phyloP scores from a whole-genome alignment of 2,888 invertebrate species.

The Drosophila nigricruria region DNA sequence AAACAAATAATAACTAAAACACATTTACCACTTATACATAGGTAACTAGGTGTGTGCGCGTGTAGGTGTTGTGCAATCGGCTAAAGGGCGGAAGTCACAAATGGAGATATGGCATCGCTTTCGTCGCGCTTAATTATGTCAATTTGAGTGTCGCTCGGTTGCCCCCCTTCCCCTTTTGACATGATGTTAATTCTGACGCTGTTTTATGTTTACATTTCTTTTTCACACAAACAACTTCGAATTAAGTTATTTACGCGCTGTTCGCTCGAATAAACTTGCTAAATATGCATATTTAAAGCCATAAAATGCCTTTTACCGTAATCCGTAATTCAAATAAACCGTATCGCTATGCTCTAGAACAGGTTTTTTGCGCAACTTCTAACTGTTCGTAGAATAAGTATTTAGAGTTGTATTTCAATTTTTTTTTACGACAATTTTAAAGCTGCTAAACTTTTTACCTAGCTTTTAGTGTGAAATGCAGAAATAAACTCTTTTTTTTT shows the following conservation, averaged over 20 bases:
- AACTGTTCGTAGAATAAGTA: constrained; percentile 34
- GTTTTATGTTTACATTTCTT: constrained; percentile 31
- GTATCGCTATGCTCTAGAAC: constrained; percentile 37
- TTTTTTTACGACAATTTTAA: constrained; percentile 59
- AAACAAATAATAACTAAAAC: constrained; percentile 50
- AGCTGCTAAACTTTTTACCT: constrained; percentile 43
- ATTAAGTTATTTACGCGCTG: constrained; percentile 47
- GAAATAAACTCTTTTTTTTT: constrained; percentile 26
- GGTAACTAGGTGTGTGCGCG: constrained; percentile 9
- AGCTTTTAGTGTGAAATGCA: constrained; percentile 25
- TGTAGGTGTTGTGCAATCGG: constrained; percentile 54
- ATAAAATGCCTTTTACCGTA: constrained; percentile 32
- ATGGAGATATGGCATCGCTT: constrained; percentile 32
- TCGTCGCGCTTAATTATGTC: constrained; percentile 45
- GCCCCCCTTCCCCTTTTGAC: background rate
- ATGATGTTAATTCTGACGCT: constrained; percentile 34
- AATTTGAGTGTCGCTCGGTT: constrained; percentile 27
- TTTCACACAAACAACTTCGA: constrained; percentile 19
- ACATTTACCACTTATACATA: constrained; percentile 2
- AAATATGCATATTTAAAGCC: constrained; percentile 21
- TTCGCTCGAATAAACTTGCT: constrained; percentile 22
- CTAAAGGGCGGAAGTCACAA: constrained; percentile 62
- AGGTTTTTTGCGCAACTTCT: constrained; percentile 42
- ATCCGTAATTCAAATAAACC: constrained; percentile 28
- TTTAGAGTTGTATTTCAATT: constrained; percentile 41